Conservation (phyloP, 2,797 vertebrate species). For the Enteromius afrohamiltoni region DNA sequence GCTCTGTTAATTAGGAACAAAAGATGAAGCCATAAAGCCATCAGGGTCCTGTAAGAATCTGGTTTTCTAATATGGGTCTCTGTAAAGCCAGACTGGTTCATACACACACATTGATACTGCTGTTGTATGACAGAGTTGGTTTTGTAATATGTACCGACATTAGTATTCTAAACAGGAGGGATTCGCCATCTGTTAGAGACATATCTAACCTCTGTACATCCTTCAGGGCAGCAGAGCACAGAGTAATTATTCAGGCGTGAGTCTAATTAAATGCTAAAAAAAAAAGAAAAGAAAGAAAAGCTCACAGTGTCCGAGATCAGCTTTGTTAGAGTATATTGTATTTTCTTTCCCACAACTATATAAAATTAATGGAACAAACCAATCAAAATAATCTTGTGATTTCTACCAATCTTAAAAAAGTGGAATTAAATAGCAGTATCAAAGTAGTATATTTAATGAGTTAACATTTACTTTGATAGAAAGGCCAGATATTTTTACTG, state of each 20-base stretch:
- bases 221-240: constrained; percentile 20
- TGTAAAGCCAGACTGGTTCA: constrained; percentile 13
- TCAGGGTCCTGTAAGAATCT: constrained; percentile 13
- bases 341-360: neutral
- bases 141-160: constrained; percentile 10
- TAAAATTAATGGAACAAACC: neutral
- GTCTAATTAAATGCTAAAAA: neutral
- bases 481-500: neutral
- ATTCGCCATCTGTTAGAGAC: constrained; percentile 37
- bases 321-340: neutral
- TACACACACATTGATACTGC: neutral
- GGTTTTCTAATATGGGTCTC: constrained; percentile 3
- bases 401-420: neutral
- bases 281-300: neutral
- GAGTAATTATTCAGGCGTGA: constrained; percentile 7
- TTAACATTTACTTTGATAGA: neutral
- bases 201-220: neutral
- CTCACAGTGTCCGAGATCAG: neutral
- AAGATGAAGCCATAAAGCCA: constrained; percentile 8
- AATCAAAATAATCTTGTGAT: neutral
- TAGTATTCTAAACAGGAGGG: constrained; percentile 34
- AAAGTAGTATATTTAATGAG: too few relatives aligned
- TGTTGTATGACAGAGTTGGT: neutral
- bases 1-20: constrained; percentile 37
- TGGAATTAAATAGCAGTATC: neutral